phyloP scores from a whole-genome alignment of 2,888 invertebrate species.

The Antheraea yamamai region DNA sequence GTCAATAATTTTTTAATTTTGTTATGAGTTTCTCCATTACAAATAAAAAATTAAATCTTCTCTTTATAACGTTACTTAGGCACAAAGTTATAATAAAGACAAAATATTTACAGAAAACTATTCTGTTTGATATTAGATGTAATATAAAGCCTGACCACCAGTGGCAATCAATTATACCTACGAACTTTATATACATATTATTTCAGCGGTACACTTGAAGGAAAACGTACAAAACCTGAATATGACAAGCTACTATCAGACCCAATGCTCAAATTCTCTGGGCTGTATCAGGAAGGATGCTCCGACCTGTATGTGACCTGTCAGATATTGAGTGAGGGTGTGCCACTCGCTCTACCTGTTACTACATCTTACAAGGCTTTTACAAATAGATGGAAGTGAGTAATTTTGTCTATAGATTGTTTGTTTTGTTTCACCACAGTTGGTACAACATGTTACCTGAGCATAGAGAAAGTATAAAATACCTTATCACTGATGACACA shows the following conservation, averaged over 20 bases:
- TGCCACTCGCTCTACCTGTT: slow-evolving; percentile 92
- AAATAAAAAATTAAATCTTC: too few species aligned
- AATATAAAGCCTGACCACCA: too few species aligned
- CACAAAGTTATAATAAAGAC: too few species aligned
- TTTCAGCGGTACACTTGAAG: slow-evolving; percentile 94
- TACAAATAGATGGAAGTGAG: slow-evolving; percentile 95
- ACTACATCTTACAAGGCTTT: slow-evolving; percentile 96
- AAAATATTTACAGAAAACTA: too few species aligned
- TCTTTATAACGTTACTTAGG: too few species aligned
- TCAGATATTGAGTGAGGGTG: slow-evolving; percentile 91
- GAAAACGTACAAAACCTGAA: slow-evolving; percentile 91
- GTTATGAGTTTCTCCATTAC: too few species aligned
- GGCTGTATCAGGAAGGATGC: slow-evolving; percentile 91
- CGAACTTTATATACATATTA: background rate
- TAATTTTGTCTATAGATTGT: slow-evolving; percentile 29
- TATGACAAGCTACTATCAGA: slow-evolving; percentile 93
- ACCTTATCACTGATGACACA: too few species aligned
- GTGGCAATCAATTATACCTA: too few species aligned
- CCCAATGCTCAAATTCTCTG: slow-evolving; percentile 95
- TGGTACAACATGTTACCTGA: background rate
- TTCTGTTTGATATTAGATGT: too few species aligned
- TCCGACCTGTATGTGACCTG: slow-evolving; percentile 95
- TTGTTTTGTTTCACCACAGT: background rate
- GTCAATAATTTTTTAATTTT: too few species aligned
- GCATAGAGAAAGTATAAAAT: too few species aligned